These are phyloP conservation scores for Cheumatopsyche charites DNA, from an alignment of 1,140 invertebrate genomes.

Conservation along the genomic window DNA sequence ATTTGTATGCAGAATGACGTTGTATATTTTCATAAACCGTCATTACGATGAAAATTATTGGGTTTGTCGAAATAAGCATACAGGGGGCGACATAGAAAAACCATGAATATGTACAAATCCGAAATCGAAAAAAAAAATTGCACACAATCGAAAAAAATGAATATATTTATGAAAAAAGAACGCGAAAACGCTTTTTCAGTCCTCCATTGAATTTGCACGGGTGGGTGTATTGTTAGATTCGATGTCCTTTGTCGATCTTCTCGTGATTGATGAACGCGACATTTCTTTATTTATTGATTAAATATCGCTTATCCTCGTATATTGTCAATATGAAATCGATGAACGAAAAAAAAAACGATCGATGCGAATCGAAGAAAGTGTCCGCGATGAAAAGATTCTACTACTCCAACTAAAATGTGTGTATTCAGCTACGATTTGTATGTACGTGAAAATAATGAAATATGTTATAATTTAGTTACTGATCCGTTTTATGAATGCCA, in stretches of 20 bases:
- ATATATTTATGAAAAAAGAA: slow-evolving; percentile 2
- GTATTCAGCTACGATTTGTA: too few relatives aligned
- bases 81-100: slow-evolving; percentile 1
- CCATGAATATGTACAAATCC: background rate
- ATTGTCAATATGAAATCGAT: background rate
- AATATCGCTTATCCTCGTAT: slow-evolving; percentile 25
- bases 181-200: background rate
- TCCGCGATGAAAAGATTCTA: too few relatives aligned
- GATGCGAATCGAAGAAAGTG: slow-evolving; percentile 3
- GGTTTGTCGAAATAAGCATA: slow-evolving; percentile 14
- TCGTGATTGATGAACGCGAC: slow-evolving; percentile 33
- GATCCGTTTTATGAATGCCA: too few relatives aligned
- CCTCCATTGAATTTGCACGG: slow-evolving; percentile 31
- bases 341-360: too few relatives aligned
- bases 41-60: slow-evolving; percentile 20
- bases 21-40: background rate
- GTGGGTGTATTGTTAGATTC: slow-evolving; percentile 36
- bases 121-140: slow-evolving; percentile 1
- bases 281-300: slow-evolving; percentile 33
- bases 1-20: too few relatives aligned
- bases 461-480: too few relatives aligned
- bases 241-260: slow-evolving; percentile 8
- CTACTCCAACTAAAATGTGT: too few relatives aligned
- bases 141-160: too few relatives aligned
- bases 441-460: too few relatives aligned